Evolutionary conservation across 1,140 invertebrate genomes (phyloP).

Genomic region (Atta texana): DNA sequence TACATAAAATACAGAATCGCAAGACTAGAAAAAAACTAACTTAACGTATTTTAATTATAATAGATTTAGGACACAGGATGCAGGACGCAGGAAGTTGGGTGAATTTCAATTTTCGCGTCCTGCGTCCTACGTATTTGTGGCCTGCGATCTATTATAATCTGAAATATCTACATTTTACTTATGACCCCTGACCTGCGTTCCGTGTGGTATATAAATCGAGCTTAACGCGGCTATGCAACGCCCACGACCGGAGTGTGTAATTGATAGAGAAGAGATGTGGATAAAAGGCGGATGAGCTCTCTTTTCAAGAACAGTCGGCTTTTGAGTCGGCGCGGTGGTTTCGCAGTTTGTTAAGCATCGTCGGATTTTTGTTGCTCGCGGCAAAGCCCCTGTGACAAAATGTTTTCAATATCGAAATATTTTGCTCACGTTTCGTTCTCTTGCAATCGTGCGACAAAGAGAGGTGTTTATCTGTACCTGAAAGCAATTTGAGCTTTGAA

Average conservation of each 20-base stretch:
- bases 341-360: constrained; percentile 1
- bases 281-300: neutral
- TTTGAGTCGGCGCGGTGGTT: neutral
- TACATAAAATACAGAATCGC: no score
- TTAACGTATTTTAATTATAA: no score
- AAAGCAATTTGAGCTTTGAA: constrained; percentile 30
- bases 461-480: neutral
- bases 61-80: no score
- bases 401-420: constrained; percentile 34
- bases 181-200: no score
- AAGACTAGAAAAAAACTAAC: no score
- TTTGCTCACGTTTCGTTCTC: neutral
- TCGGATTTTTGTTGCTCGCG: neutral
- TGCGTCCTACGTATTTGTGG: no score
- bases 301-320: neutral
- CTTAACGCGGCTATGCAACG: neutral
- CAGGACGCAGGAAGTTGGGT: no score
- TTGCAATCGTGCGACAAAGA: neutral
- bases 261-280: neutral
- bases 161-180: no score
- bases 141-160: no score
- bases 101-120: no score
- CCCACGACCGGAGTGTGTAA: neutral
- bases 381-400: neutral
- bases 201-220: no score